Conservation (phyloP, 1,140 invertebrate species). For the Semibalanus balanoides region DNA sequence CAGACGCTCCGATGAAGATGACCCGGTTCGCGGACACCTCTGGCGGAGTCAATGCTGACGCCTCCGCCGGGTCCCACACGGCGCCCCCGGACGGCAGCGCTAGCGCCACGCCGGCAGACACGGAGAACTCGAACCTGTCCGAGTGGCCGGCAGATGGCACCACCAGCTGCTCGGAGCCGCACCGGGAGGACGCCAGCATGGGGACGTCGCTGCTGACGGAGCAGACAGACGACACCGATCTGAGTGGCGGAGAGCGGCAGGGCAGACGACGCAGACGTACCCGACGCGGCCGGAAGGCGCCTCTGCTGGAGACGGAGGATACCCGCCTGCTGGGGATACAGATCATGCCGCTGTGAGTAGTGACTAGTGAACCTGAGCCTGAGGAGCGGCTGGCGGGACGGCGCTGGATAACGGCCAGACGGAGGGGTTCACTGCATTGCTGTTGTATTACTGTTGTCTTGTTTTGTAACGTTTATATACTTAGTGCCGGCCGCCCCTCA, state of each 20-base stretch:
- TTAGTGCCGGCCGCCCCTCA: too few species aligned
- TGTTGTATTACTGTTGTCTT: too few species aligned
- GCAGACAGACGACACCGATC: background rate
- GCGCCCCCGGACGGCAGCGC: background rate
- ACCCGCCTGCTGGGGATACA: background rate
- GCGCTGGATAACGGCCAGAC: too few species aligned
- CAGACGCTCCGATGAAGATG: background rate
- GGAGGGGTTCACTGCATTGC: too few species aligned
- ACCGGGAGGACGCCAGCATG: background rate
- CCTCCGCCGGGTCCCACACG: background rate
- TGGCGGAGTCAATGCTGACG: background rate
- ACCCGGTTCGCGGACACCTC: background rate
- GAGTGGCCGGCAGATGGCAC: background rate
- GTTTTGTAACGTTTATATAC: too few species aligned
- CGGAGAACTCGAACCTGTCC: background rate
- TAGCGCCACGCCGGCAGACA: background rate
- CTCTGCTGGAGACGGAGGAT: background rate
- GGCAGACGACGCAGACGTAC: background rate
- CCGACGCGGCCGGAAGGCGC: background rate
- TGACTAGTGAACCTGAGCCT: too few species aligned
- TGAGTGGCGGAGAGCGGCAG: background rate
- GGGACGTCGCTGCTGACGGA: background rate
- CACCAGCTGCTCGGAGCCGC: slow-evolving; percentile 1
- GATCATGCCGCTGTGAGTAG: background rate
- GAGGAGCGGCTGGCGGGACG: too few species aligned